Percentiles rank a stretch among this genome's conserved stretches.
Evolutionary conservation across 2,113 vertebrate genomes (phyloP).

Genomic region (Tapirus terrestris): DNA sequence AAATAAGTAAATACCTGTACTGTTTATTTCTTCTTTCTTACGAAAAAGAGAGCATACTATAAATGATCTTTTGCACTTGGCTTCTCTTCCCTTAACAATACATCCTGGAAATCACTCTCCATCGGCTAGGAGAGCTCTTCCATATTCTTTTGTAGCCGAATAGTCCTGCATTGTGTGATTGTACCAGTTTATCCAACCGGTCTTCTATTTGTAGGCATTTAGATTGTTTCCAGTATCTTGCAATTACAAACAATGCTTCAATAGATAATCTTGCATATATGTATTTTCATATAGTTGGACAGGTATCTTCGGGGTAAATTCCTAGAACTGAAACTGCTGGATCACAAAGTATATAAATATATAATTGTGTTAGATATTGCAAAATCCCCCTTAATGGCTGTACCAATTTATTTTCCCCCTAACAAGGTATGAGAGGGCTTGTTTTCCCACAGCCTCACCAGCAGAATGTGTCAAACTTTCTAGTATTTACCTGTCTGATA

Average conservation of each 20-base stretch:
- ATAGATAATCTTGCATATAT: background rate
- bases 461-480: background rate
- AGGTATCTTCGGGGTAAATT: background rate
- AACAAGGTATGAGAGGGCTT: background rate
- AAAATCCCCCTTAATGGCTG: background rate
- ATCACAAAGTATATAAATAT: background rate
- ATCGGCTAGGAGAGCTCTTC: background rate
- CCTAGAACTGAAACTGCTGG: background rate
- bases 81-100: background rate
- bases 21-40: conserved; percentile 17
- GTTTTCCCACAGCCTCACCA: background rate
- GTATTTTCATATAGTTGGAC: background rate
- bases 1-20: background rate
- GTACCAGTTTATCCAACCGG: background rate
- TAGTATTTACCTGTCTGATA: background rate
- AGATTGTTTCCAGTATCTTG: background rate
- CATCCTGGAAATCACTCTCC: background rate
- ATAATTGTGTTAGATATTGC: background rate
- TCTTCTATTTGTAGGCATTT: background rate
- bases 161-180: accelerated
- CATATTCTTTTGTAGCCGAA: background rate
- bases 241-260: background rate
- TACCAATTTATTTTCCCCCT: background rate
- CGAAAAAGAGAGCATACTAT: background rate
- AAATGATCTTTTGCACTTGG: background rate